Base-by-base conservation (phyloP, 2,113 vertebrate species). In the Hirundichthys speculiger region DNA sequence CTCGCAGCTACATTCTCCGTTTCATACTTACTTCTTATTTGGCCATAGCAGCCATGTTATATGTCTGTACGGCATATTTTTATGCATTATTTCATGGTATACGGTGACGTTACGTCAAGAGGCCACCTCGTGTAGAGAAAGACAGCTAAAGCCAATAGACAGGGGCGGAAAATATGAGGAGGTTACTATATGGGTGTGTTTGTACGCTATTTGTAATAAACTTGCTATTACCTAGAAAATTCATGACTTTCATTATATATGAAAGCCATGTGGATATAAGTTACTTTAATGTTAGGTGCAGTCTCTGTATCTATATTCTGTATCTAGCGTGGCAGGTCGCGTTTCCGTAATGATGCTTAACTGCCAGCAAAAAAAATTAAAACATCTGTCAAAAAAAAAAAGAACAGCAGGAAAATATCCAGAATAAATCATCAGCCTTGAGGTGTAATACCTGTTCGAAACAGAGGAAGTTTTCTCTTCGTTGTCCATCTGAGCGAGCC, bases 401-500 rank as follows among this genome's bases (percentile, higher is more conserved):
- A 12, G 27, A 10, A 24, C 54, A 57, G 20, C 11, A 14, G 7
- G 6, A 12, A 25, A 18, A 42, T 2, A 24, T 18, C 47, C 2
- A 1, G 12, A 6, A 15, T 6, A 24, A 53, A 22, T 3, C 3
- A 5, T 3, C 9, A 39, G 6, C 42, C 14, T 9, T 7, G 16
- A n/a, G 18, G 3, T 2, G n/a, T 57, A n/a, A 77, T 86, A 93
- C 91, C 91, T 92, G 75, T 47, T 82, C n/a, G 79, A 67, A 5
- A 84, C 30, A 27, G 80, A 57, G 8, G 88, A 70, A n/a, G 81
- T 70, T 81, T 84, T 93, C 21, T 92, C 90, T 50, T 82, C 87
- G 66, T 67, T 84, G 67, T 93, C 92, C 92, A 93, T 93, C 70
- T 86, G 72, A 85, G 86, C 56, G 41, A 76, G 50, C 48, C 73